These are phyloP conservation scores for Brotula barbata DNA, from an alignment of 2,797 vertebrate species.

Conservation along the genomic window DNA sequence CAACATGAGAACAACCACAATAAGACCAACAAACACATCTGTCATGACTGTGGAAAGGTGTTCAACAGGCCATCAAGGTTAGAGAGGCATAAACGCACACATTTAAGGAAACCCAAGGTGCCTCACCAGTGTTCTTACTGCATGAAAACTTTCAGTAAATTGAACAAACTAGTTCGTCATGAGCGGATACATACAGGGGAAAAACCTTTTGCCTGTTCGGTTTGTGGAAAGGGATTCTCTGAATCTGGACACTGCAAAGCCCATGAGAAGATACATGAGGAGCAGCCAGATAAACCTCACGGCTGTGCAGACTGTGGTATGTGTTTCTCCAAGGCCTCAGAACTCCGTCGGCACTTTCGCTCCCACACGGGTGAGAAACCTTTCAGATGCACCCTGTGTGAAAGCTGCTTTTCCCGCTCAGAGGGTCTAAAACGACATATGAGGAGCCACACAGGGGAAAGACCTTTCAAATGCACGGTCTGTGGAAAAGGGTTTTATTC, in stretches of 20 bases:
- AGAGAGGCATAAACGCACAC: slow-evolving; percentile 65
- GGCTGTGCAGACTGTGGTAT: slow-evolving; percentile 57
- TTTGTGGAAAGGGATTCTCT: slow-evolving; percentile 69
- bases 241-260: slow-evolving; percentile 71
- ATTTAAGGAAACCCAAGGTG: slow-evolving; percentile 61
- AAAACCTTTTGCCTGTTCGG: slow-evolving; percentile 66
- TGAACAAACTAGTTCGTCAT: slow-evolving; percentile 68
- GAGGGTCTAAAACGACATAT: slow-evolving; percentile 73
- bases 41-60: slow-evolving; percentile 70
- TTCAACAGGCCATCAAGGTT: slow-evolving; percentile 70
- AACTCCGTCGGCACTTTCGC: slow-evolving; percentile 54
- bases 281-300: slow-evolving; percentile 71
- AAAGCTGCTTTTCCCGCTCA: slow-evolving; percentile 69
- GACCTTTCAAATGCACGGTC: slow-evolving; percentile 63
- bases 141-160: slow-evolving; percentile 64
- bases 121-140: slow-evolving; percentile 71
- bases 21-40: slow-evolving; percentile 67
- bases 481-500: slow-evolving; percentile 71
- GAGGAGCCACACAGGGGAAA: slow-evolving; percentile 70
- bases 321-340: slow-evolving; percentile 71
- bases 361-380: slow-evolving; percentile 75
- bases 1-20: slow-evolving; percentile 63
- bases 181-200: slow-evolving; percentile 72
- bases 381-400: slow-evolving; percentile 64
- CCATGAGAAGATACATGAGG: slow-evolving; percentile 69